Conservation (phyloP, 2,888 invertebrate genomes). For the Noctua pronuba region DNA sequence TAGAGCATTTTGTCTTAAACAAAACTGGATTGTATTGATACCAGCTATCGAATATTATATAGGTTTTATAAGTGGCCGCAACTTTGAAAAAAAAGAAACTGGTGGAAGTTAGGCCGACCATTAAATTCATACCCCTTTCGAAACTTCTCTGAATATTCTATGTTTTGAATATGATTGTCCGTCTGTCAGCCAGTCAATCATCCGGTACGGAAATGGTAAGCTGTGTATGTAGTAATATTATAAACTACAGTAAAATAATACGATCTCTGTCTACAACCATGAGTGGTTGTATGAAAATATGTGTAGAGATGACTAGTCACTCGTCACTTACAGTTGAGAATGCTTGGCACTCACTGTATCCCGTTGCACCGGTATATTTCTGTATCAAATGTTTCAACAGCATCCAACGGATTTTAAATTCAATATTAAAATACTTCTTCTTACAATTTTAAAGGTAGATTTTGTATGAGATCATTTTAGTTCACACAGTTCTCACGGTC, state of each 20-base stretch:
- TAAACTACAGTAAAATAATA: not conserved
- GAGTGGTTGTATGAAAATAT: constrained; percentile 10
- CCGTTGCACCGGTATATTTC: constrained; percentile 52
- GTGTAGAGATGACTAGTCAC: constrained; percentile 14
- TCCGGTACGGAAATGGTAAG: no score
- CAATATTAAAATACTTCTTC: not conserved
- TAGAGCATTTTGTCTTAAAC: no score
- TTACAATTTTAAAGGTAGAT: not conserved
- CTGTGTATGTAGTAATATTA: no score
- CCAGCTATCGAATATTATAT: no score
- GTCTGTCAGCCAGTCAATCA: no score
- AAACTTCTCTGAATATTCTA: no score
- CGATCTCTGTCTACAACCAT: not conserved
- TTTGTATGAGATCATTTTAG: not conserved
- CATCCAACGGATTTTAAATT: constrained; percentile 17
- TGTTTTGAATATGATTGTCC: no score
- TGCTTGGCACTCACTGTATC: constrained; percentile 37
- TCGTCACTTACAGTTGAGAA: constrained; percentile 24
- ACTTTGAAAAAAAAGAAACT: no score
- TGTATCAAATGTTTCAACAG: constrained; percentile 21
- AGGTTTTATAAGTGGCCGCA: no score
- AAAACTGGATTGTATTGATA: no score
- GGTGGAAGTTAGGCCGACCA: no score
- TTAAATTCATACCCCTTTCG: no score
- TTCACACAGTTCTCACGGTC: constrained; percentile 7